A percentile compares a stretch with the other conserved stretches of the same genome.
Evolutionary conservation across 1,140 invertebrate genomes (phyloP).

Genomic region (Wiebesia pumilae): DNA sequence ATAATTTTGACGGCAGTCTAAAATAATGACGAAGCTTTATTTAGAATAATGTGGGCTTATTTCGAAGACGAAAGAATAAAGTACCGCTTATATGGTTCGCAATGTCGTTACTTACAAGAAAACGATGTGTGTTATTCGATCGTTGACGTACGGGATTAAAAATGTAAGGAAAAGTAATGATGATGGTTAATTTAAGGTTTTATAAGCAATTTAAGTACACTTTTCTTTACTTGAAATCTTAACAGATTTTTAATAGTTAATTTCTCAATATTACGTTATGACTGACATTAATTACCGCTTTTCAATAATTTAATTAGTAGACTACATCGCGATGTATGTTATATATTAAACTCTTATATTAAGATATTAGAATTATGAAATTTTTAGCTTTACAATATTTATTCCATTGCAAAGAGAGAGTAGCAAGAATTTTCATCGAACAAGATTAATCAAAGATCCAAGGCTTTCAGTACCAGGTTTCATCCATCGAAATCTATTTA

Average conservation of each 20-base stretch:
- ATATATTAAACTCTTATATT: too few species aligned
- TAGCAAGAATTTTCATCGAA: neutral
- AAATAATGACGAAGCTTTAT: conserved; percentile 21
- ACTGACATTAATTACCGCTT: neutral
- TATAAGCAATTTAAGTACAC: neutral
- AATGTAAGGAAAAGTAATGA: conserved; percentile 11
- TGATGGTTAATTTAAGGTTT: conserved; percentile 11
- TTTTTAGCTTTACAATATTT: too few species aligned
- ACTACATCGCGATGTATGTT: neutral
- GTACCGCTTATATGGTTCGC: neutral
- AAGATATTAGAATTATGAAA: too few species aligned
- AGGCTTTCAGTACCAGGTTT: neutral
- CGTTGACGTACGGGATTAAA: conserved; percentile 14
- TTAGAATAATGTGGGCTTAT: conserved; percentile 25
- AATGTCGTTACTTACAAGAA: neutral
- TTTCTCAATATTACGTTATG: neutral
- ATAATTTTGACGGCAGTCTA: conserved; percentile 6
- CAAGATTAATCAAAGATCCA: neutral
- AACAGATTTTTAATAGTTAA: neutral
- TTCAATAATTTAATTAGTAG: neutral
- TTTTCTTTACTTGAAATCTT: neutral
- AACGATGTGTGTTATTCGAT: conserved; percentile 32
- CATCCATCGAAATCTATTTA: neutral
- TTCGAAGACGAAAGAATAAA: neutral
- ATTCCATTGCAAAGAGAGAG: neutral